A percentile compares a stretch with the other conserved stretches of the same genome.
These are phyloP conservation scores for Hydrolagus affinis DNA, from an alignment of 2,113 vertebrate genomes.

Conservation along the genomic window DNA sequence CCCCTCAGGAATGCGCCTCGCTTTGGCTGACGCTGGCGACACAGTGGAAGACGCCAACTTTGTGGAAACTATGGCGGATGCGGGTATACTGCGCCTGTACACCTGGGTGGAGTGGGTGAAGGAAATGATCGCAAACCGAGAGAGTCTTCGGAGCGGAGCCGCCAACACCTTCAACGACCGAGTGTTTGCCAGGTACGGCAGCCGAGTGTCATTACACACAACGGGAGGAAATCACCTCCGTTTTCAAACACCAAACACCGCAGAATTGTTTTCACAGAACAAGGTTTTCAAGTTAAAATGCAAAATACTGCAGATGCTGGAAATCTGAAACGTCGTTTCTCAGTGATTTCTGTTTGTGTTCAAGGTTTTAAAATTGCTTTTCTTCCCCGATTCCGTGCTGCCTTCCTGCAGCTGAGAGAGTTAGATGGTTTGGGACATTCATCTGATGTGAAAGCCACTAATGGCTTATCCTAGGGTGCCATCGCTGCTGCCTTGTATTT, in stretches of 20 bases:
- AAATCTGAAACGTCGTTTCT: no score
- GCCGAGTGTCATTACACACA: neutral
- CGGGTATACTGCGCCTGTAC: conserved; percentile 87
- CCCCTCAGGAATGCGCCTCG: conserved; percentile 86
- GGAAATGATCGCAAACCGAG: conserved; percentile 85
- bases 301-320: no score
- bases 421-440: no score
- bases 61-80: conserved; percentile 92
- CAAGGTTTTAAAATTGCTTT: neutral
- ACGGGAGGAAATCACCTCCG: no score
- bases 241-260: neutral
- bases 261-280: no score
- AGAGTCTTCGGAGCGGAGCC: conserved; percentile 75
- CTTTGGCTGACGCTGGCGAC: conserved; percentile 89
- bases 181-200: conserved; percentile 80
- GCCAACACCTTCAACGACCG: conserved; percentile 80
- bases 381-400: neutral
- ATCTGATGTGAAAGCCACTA: no score
- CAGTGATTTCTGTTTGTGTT: no score
- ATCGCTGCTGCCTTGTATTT: no score
- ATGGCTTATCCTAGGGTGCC: no score
- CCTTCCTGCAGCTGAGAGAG: no score
- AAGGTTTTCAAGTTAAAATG: no score
- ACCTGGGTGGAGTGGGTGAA: conserved; percentile 98
- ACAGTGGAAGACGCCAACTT: conserved; percentile 97